phyloP scores from a whole-genome alignment of 1,140 invertebrate species.

The Sesamia nonagrioides region DNA sequence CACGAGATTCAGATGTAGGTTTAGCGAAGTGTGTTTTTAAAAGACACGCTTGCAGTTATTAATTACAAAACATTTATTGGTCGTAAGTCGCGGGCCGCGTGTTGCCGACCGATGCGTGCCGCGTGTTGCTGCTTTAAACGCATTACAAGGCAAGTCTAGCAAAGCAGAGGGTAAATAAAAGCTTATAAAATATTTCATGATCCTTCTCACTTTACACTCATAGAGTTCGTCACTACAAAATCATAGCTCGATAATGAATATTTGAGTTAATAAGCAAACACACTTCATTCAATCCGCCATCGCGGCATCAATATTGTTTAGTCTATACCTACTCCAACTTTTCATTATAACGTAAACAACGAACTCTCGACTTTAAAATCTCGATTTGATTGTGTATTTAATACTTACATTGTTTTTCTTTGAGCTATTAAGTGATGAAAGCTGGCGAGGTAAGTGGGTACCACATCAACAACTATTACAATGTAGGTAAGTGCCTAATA shows the following conservation, averaged over 20 bases:
- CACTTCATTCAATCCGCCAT: neutral
- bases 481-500: no score
- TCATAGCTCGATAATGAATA: neutral
- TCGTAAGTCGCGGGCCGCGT: no score
- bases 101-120: no score
- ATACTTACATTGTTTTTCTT: constrained; percentile 2
- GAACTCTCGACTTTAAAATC: constrained; percentile 11
- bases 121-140: no score
- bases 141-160: no score
- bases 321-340: constrained; percentile 18
- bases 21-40: no score
- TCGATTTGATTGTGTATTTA: constrained; percentile 7
- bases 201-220: neutral
- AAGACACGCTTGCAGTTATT: no score
- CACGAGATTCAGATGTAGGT: no score
- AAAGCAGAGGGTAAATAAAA: no score
- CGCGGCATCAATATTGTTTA: constrained; percentile 25
- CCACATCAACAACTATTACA: no score
- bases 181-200: neutral
- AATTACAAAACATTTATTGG: no score
- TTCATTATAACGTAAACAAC: constrained; percentile 24
- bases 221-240: neutral
- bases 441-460: no score
- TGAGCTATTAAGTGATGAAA: neutral
- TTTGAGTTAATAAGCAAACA: constrained; percentile 5